Conservation (phyloP, 2,888 invertebrate species). For the Temnothorax ravouxi region DNA sequence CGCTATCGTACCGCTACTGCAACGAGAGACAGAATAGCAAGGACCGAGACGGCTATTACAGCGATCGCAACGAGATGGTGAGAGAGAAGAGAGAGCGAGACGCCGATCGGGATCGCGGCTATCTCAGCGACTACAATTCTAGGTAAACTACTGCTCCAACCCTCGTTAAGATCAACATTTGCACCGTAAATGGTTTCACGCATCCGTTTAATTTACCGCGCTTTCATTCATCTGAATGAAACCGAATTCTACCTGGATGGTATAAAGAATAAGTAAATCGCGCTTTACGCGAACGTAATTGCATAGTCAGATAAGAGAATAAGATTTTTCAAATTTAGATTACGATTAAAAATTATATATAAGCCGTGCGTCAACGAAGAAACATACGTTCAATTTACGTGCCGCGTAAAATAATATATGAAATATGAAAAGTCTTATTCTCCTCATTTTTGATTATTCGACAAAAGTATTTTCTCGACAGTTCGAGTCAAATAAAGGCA, state of each 20-base stretch:
- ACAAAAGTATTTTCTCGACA: neutral
- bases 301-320: slow-evolving; percentile 2
- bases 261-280: slow-evolving; percentile 1
- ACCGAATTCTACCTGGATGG: neutral
- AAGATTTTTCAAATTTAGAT: neutral
- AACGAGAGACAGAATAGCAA: slow-evolving; percentile 88
- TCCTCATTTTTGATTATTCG: slow-evolving; percentile 24
- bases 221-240: neutral
- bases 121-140: slow-evolving; percentile 93
- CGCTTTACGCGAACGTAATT: neutral
- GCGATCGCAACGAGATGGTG: slow-evolving; percentile 95
- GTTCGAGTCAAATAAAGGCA: neutral
- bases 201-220: neutral
- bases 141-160: slow-evolving; percentile 87
- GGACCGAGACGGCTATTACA: slow-evolving; percentile 95
- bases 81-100: slow-evolving; percentile 91
- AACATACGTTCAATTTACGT: neutral
- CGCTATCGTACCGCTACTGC: slow-evolving; percentile 91
- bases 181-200: neutral
- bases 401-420: neutral
- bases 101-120: slow-evolving; percentile 90
- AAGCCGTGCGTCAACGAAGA: neutral
- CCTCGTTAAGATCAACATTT: neutral
- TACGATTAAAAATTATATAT: neutral
- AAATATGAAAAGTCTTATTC: slow-evolving; percentile 30